Evolutionary conservation across 2,797 vertebrate genomes (phyloP).

Genomic region (Falco rusticolus): DNA sequence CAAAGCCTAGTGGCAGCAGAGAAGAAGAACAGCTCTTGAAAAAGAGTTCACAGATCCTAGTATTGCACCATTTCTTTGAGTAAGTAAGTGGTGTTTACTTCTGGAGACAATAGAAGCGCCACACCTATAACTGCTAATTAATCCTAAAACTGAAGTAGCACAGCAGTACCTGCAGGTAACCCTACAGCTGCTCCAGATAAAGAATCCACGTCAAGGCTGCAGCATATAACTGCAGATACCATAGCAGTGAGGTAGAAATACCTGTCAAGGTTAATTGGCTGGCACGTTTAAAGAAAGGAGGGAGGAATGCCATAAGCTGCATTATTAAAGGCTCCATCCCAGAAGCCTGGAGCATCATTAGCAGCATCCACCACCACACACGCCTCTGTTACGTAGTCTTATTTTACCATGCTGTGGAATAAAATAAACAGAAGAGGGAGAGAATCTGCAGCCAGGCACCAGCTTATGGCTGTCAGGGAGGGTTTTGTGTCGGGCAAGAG

Average conservation of each 20-base stretch:
- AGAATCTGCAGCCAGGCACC: neutral
- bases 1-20: neutral
- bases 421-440: neutral
- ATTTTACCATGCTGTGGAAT: rapidly evolving
- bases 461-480: rapidly evolving
- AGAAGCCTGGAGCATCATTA: neutral
- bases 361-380: neutral
- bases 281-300: neutral
- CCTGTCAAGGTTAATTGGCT: neutral
- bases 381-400: neutral
- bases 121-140: neutral
- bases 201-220: neutral
- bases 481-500: neutral
- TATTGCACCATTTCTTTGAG: neutral
- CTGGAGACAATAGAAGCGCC: neutral
- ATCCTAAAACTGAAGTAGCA: neutral
- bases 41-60: neutral
- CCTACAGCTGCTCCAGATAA: neutral
- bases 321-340: neutral
- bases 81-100: neutral
- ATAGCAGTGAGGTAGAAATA: neutral
- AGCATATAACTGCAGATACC: neutral
- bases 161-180: neutral
- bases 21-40: neutral
- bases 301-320: neutral